Percentiles rank a stretch among this genome's conserved stretches.
These are phyloP conservation scores for Adineta ricciae DNA, from an alignment of 2,888 invertebrate genomes.

Conservation along the genomic window DNA sequence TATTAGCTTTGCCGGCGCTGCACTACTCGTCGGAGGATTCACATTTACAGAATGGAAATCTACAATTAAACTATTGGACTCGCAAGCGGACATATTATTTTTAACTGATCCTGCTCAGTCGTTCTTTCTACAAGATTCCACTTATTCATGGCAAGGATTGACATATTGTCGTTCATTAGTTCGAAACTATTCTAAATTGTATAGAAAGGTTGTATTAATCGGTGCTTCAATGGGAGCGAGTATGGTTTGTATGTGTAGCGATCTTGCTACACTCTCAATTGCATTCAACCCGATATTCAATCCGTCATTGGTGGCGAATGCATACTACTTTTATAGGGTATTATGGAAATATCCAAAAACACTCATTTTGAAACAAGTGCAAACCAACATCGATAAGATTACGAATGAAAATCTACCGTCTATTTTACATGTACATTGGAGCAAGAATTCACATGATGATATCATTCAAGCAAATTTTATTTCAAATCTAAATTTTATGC, in stretches of 20 bases:
- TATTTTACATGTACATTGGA: constrained; percentile 13
- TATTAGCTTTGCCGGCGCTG: background rate
- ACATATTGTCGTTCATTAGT: background rate
- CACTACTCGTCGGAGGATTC: background rate
- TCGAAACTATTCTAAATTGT: background rate
- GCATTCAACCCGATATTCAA: constrained; percentile 5
- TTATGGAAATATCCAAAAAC: background rate
- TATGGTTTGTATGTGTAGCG: constrained; percentile 18
- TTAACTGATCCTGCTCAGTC: background rate
- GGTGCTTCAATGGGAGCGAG: constrained; percentile 1
- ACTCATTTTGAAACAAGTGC: background rate
- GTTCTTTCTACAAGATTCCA: background rate
- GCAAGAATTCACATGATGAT: background rate
- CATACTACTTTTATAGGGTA: background rate
- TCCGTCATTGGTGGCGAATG: background rate
- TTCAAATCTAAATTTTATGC: background rate
- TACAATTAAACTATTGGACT: background rate
- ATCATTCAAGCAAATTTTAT: background rate
- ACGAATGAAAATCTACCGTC: background rate
- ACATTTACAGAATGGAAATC: constrained; percentile 14
- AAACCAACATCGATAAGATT: background rate
- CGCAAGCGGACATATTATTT: background rate
- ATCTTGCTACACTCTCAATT: constrained; percentile 12
- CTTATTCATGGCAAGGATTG: constrained; percentile 8
- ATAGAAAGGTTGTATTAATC: background rate